Base-by-base conservation (phyloP, 2,888 invertebrate genomes). In the Cetonia aurata region DNA sequence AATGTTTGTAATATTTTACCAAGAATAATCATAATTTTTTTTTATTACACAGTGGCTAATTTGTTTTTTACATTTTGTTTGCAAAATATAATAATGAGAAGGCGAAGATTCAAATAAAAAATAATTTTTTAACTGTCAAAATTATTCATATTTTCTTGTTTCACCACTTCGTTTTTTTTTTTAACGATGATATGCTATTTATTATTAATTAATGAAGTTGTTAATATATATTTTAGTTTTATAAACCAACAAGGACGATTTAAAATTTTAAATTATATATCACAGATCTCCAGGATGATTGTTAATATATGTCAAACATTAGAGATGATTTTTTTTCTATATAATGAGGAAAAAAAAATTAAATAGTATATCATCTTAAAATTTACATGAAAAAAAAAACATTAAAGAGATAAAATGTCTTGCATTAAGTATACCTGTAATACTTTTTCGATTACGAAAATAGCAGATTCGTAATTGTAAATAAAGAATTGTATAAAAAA, bases 101-200 rank as follows among this genome's bases (percentile, higher is more conserved):
- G 56, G 46, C 33, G 17, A 55, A 60, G 10, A 41, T 15, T 12
- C 31, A 69, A 69, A 60, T 60, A 69, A 69, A 69, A 25, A 53
- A 69, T 69, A 69, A 69, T 69, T 69, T 69, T 44, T 52, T 17
- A 25, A 13, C 31, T 19, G 37, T 12, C 25, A 37, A 62, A 69
- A 69, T 69, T 69, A 69, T 60, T 46, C 69, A 69, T 69, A 69
- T 69, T 69, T 69, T 69, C 13, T 65, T 60, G 15, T 60, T 25
- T 62, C 48, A 33, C 62, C 62, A 13, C 25, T 9, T 48, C 25
- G 3, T 25, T 25, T 25, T 25, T 25, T 25, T 4, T 25, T 25
- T 1, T 4, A 25, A 13, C 37, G 13, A 31, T 62, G 62, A 62
- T 62, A 62, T 62, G 62, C 62, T 31, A 62, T 62, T 62, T 48